A percentile compares a stretch with the other conserved stretches of the same genome.
phyloP scores from a whole-genome alignment of 92 coral and sea anemone species.

The Parazoanthus swiftii region DNA sequence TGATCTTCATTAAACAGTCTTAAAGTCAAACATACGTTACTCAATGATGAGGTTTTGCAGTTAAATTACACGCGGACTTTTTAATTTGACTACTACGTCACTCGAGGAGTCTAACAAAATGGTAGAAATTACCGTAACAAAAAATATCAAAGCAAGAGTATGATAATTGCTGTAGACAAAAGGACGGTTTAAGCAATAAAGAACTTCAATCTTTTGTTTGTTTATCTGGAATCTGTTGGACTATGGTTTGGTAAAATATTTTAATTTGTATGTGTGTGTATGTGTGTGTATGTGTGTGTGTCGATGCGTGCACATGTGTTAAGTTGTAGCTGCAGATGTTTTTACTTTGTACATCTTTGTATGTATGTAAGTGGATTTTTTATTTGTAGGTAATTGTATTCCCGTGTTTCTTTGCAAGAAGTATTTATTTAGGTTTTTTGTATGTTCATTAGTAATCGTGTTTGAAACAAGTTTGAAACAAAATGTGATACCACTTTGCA shows the following conservation, averaged over 20 bases:
- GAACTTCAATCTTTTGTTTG: not conserved
- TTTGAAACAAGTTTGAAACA: not conserved
- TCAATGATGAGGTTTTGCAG: not conserved
- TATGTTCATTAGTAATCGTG: not conserved
- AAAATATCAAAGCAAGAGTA: too few species aligned
- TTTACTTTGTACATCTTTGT: not conserved
- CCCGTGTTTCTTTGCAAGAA: not conserved
- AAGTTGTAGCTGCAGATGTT: not conserved
- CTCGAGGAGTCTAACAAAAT: too few species aligned
- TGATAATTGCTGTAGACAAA: not conserved
- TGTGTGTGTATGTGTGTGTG: not conserved
- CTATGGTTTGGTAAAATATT: not conserved
- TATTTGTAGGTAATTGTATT: too few species aligned
- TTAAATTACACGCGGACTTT: too few species aligned
- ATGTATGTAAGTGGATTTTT: not conserved
- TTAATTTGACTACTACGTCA: too few species aligned
- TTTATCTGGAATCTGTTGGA: not conserved
- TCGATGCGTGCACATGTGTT: too few species aligned
- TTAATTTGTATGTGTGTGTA: not conserved
- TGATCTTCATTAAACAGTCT: not conserved
- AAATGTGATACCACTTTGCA: constrained; percentile 27
- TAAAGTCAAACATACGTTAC: not conserved
- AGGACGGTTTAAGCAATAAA: not conserved
- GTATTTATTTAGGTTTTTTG: not conserved
- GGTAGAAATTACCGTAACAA: too few species aligned